A percentile compares a stretch with the other conserved stretches of the same genome.
Conservation (phyloP, 2,113 vertebrate species). For the Daubentonia madagascariensis region DNA sequence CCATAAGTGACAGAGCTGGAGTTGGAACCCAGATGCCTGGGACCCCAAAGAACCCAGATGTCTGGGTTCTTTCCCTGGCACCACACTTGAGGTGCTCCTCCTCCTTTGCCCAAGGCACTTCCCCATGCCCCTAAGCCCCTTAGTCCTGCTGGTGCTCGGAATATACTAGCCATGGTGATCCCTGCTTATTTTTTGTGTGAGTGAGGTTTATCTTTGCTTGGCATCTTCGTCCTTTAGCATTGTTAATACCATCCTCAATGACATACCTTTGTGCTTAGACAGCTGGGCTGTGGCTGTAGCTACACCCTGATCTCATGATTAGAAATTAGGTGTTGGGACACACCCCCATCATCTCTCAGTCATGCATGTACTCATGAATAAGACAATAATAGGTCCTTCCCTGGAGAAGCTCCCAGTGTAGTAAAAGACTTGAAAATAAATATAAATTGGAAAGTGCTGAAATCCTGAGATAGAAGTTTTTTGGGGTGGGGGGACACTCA, state of each 20-base stretch:
- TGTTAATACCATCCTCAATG: neutral
- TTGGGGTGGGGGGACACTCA: rapidly evolving
- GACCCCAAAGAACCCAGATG: too few relatives aligned
- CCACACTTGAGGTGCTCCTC: neutral
- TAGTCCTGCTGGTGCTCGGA: rapidly evolving
- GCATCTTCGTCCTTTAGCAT: neutral
- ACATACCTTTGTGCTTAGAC: neutral
- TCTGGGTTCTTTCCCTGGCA: neutral
- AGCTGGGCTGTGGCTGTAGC: neutral
- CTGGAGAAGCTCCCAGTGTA: rapidly evolving
- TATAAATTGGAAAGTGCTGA: rapidly evolving
- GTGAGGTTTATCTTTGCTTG: neutral
- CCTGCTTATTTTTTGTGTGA: rapidly evolving
- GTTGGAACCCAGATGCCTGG: neutral
- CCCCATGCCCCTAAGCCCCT: rapidly evolving
- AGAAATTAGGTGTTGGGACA: neutral
- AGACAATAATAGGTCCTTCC: neutral
- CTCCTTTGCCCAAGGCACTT: neutral
- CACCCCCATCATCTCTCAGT: neutral
- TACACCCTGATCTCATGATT: neutral
- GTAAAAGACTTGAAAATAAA: neutral
- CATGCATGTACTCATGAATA: neutral
- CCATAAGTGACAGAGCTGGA: neutral
- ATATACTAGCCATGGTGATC: rapidly evolving
- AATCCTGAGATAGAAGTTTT: neutral